Evolutionary conservation across 2,888 invertebrate genomes (phyloP), one percentile per base, ranked within the genome.

Genomic region (Drosophila merina): DNA sequence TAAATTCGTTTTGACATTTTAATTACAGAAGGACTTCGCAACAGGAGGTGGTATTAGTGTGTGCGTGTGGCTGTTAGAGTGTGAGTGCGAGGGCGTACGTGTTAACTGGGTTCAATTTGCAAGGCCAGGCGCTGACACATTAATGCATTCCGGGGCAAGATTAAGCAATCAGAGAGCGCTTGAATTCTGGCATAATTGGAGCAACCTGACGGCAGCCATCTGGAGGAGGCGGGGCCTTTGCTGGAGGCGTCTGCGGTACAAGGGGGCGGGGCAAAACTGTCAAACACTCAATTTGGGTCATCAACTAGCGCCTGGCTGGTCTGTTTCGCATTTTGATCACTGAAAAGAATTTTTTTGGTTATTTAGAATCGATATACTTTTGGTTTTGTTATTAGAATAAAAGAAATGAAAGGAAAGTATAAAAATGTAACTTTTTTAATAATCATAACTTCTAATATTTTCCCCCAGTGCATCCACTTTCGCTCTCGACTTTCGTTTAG

Each of bases 131-230:
- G 57, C 63, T 77, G 79, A 83, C 84, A 86, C 67, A 80, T 76
- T 86, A 88, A 88, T 86, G 80, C 88, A 68, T 74, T 64, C 77
- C 77, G 71, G 77, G 71, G 77, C 64, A 69, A 56, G 81, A 83
- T 88, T 83, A 88, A 69, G 86, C 77, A 79, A 83, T 81, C 88
- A 74, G 62, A 48, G 56, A 38, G 40, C 40, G 36, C 70, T 69
- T 51, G 57, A 31, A 31, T 38, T 20, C 45, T 56, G 64, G 64
- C 74, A 74, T 55, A 67, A 67, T 67, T 67, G 74, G 67, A 73
- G 50, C 45, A 51, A 48, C 71, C 71, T 70, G 66, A 70, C 48
- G 60, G 20, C 28, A 33, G 69, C 30, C 42, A 54, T 54, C 50
- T 50, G 31, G 12, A 9, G 25, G 54, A 10, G 62, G 9, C 25